Conservation (phyloP, 2,888 invertebrate genomes). For the Julus scanicus region DNA sequence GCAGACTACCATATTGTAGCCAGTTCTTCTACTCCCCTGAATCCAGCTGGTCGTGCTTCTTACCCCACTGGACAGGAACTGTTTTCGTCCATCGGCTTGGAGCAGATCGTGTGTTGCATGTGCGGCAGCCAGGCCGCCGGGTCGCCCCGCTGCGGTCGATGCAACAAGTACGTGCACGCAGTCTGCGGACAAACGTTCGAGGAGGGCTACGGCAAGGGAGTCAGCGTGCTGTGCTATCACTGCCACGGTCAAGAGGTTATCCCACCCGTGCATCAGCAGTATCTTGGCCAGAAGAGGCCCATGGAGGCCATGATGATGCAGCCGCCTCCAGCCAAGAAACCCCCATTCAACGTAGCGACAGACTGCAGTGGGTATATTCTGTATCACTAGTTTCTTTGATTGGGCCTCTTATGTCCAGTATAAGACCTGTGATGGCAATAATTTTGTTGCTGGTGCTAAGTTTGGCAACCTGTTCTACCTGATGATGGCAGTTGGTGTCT, state of each 20-base stretch:
- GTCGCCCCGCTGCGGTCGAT: not conserved
- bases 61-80: not conserved
- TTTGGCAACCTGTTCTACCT: not conserved
- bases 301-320: conserved; percentile 23
- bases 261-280: not conserved
- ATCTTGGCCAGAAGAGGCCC: not conserved
- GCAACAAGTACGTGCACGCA: not conserved
- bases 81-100: not conserved
- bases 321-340: not conserved
- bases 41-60: not conserved
- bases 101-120: not conserved
- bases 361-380: not conserved
- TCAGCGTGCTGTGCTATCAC: not conserved
- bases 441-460: not conserved
- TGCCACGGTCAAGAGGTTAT: not conserved
- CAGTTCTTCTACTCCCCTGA: not conserved
- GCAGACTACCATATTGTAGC: not conserved
- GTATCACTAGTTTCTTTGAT: not conserved
- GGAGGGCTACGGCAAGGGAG: not conserved
- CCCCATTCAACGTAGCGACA: not conserved
- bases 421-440: not conserved
- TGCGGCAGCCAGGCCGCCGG: not conserved
- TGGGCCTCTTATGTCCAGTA: too few relatives aligned
- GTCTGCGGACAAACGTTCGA: conserved; percentile 5
- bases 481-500: not conserved